Evolutionary conservation across 2,888 invertebrate genomes (phyloP), one percentile per base, ranked within the genome.

Genomic region (Polyommatus iphigenia): DNA sequence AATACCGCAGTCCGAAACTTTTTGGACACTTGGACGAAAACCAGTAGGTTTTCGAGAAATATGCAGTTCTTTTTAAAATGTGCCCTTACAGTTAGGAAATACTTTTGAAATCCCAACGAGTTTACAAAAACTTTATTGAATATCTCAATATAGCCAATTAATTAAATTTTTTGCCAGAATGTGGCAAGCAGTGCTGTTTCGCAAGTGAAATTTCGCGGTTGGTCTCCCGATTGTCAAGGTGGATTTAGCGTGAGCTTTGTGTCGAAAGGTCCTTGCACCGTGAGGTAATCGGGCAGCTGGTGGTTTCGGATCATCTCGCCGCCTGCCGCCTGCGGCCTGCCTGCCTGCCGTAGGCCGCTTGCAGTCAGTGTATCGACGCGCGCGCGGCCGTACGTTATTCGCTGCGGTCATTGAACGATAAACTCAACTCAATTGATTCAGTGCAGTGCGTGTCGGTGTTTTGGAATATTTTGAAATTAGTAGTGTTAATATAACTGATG

Each of bases 231-330:
- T 91, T 91, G 90, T 90, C 91, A 92, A 90, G 91, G 92, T 89
- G 85, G 82, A 91, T 92, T 92, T 90, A 90, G 90, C 90, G 90
- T 84, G 88, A 89, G 89, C 89, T 91, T 89, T 89, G 87, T 89
- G 89, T 88, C 89, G 92, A 90, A 92, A 91, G 93, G 93, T 93
- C 93, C 92, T 93, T 93, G 91, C 90, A 88, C 92, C 89, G 88
- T 90, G 91, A 90, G 89, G 91, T 92, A 92, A 92, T 91, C 91
- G 88, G 90, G 89, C 89, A 89, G 90, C 89, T 87, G 76, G 79
- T 80, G 75, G 79, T 80, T 76, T 85, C 84, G 84, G 87, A 86
- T 88, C 90, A 90, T 91, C 90, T 91, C 88, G 83, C 80, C 88
- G 83, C 79, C 46, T 41, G 41, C 10, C 41, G 41, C 41, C 41